A percentile compares a stretch with the other conserved stretches of the same genome.
These are phyloP conservation scores for Spea hammondii DNA, from an alignment of 2,797 vertebrate species.

Conservation along the genomic window DNA sequence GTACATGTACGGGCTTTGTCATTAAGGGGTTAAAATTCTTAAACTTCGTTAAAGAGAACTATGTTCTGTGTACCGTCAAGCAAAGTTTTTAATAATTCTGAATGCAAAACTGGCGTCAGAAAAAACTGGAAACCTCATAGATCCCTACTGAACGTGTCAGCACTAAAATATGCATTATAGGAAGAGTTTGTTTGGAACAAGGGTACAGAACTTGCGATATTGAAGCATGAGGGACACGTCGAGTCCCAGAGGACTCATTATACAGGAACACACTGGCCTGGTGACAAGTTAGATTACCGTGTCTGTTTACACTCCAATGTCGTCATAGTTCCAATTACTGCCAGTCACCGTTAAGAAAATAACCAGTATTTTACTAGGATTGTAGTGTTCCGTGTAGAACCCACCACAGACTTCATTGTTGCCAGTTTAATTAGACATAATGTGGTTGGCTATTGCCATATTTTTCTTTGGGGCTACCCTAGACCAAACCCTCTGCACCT, in stretches of 20 bases:
- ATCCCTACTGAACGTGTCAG: no score
- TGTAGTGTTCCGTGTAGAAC: not conserved
- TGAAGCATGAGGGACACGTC: slow-evolving; percentile 13
- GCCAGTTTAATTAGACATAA: not conserved
- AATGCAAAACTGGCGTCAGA: no score
- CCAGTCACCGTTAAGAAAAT: slow-evolving; percentile 25
- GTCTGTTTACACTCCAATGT: slow-evolving; percentile 44
- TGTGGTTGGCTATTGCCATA: not conserved
- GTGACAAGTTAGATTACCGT: slow-evolving; percentile 31
- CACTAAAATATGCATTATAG: no score
- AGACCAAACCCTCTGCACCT: not conserved
- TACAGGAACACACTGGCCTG: slow-evolving; percentile 14
- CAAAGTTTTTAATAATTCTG: no score
- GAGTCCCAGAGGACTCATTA: slow-evolving; percentile 43
- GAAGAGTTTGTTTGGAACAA: not conserved
- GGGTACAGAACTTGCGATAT: slow-evolving; percentile 9
- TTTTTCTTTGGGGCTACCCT: not conserved
- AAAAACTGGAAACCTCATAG: no score
- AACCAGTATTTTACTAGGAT: not conserved
- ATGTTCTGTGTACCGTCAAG: no score
- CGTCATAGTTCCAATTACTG: slow-evolving; percentile 19
- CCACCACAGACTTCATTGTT: not conserved
- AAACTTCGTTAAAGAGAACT: no score
- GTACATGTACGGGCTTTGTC: no score
- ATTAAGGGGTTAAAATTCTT: no score